phyloP scores from a whole-genome alignment of 2,888 invertebrate species.

The Hypolimnas misippus region DNA sequence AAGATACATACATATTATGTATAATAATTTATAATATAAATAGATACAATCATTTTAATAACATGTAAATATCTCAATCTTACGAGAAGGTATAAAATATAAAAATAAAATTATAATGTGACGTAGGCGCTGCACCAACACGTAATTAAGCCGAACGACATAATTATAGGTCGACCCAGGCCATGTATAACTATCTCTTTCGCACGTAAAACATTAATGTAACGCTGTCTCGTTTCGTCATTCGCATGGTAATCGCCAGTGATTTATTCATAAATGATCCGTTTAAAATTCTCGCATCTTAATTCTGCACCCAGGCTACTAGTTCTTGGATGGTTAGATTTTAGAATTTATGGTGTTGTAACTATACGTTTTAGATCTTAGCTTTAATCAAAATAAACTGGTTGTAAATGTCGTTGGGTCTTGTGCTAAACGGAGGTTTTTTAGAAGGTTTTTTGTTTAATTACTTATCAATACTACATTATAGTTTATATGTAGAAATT shows the following conservation, averaged over 20 bases:
- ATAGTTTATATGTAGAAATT: no score
- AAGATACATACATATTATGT: background rate
- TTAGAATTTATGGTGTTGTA: constrained; percentile 12
- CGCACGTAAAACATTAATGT: constrained; percentile 6
- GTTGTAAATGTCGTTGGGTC: background rate
- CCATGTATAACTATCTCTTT: constrained; percentile 53
- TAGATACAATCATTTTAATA: background rate
- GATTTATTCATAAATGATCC: constrained; percentile 14
- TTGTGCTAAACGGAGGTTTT: background rate
- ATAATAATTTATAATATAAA: background rate
- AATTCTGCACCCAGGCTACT: constrained; percentile 10
- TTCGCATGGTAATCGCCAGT: constrained; percentile 9
- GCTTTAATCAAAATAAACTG: background rate
- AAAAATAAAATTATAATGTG: constrained; percentile 56
- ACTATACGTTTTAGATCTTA: background rate
- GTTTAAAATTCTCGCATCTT: constrained; percentile 9
- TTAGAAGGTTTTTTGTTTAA: background rate
- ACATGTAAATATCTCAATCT: constrained; percentile 33
- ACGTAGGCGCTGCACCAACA: constrained; percentile 64
- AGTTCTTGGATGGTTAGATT: constrained; percentile 3
- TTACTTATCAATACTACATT: no score
- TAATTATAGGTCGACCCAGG: constrained; percentile 66
- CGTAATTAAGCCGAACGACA: constrained; percentile 74
- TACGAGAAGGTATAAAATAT: constrained; percentile 39
- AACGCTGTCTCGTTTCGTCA: background rate